Conservation (phyloP, 2,888 invertebrate genomes). For the Pyrochroa serraticornis region DNA sequence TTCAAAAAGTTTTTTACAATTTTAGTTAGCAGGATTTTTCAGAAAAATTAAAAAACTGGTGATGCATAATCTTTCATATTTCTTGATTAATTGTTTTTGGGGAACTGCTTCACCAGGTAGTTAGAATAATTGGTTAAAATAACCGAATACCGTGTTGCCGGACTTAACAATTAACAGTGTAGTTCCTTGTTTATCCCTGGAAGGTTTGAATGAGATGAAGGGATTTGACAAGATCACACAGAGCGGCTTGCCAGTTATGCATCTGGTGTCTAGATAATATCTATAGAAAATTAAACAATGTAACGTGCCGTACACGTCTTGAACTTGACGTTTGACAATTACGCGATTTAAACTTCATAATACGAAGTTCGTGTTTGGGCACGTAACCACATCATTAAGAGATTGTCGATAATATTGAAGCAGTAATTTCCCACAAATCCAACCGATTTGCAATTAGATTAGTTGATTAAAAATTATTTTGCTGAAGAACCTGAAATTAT, state of each 20-base stretch:
- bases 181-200: conserved; percentile 1
- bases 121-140: too few species aligned
- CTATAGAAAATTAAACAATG: too few species aligned
- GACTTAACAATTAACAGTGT: too few species aligned
- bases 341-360: conserved; percentile 20
- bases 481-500: background rate
- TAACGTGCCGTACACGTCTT: too few species aligned
- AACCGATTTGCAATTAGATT: conserved; percentile 1
- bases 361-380: conserved; percentile 14
- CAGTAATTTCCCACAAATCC: background rate
- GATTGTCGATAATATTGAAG: conserved; percentile 12
- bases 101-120: too few species aligned
- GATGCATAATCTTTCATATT: too few species aligned
- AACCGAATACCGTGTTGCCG: too few species aligned
- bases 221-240: conserved; percentile 2
- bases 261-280: background rate
- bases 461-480: conserved; percentile 4
- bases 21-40: too few species aligned
- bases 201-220: conserved; percentile 4
- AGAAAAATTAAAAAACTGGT: too few species aligned
- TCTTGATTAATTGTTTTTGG: too few species aligned
- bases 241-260: conserved; percentile 1
- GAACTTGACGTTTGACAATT: conserved; percentile 10
- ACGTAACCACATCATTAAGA: conserved; percentile 21
- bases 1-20: too few species aligned